Conservation (phyloP, 1,140 invertebrate genomes). For the Orchestia grillus region DNA sequence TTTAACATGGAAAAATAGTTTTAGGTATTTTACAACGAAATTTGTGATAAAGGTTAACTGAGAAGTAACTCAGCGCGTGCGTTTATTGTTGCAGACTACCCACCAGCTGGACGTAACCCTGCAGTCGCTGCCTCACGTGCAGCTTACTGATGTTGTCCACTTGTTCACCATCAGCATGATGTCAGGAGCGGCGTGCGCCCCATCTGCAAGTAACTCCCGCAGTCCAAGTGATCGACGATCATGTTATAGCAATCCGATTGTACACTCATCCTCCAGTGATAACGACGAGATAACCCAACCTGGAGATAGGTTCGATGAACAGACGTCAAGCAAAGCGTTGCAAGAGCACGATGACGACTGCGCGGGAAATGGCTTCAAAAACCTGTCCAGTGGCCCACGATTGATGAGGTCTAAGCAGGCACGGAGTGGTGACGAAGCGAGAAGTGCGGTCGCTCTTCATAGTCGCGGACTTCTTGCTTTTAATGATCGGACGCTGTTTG, state of each 20-base stretch:
- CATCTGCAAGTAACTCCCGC: not conserved
- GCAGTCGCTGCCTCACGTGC: conserved; percentile 47
- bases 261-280: not conserved
- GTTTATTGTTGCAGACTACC: conserved; percentile 58
- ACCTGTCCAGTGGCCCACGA: not conserved
- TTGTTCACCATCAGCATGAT: conserved; percentile 54
- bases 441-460: not conserved
- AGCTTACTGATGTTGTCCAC: not conserved
- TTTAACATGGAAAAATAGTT: too few relatives aligned
- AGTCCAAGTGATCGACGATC: not conserved
- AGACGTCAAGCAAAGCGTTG: not conserved
- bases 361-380: not conserved
- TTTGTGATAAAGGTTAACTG: not conserved
- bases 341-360: not conserved
- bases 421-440: not conserved
- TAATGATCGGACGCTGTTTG: conserved; percentile 54
- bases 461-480: not conserved
- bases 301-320: not conserved
- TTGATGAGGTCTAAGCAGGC: not conserved
- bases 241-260: not conserved
- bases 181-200: not conserved
- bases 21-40: too few relatives aligned
- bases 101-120: conserved; percentile 60
- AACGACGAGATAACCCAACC: not conserved
- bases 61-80: not conserved